These are phyloP conservation scores for Leptoteleia sp. DNA, from an alignment of 1,140 invertebrate species.

Conservation along the genomic window DNA sequence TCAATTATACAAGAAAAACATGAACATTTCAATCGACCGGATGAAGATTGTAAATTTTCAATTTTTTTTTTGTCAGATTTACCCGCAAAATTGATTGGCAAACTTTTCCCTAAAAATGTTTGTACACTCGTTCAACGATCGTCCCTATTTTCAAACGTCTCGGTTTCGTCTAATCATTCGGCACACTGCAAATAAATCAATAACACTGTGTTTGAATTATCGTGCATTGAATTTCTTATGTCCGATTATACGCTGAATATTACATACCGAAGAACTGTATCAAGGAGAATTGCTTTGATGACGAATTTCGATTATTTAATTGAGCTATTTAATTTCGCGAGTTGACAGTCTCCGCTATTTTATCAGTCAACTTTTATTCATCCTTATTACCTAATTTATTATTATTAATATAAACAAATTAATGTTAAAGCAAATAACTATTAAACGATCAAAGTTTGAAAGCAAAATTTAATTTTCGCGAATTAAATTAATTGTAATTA, in stretches of 20 bases:
- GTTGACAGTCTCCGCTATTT: not conserved
- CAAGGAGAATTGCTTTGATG: slow-evolving; percentile 29
- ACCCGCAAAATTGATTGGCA: too few species aligned
- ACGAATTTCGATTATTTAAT: slow-evolving; percentile 41
- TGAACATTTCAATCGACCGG: too few species aligned
- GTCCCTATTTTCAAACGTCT: slow-evolving; percentile 24
- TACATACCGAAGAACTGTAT: slow-evolving; percentile 41
- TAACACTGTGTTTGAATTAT: slow-evolving; percentile 44
- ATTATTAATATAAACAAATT: too few species aligned
- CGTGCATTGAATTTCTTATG: slow-evolving; percentile 46
- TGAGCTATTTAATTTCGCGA: slow-evolving; percentile 12
- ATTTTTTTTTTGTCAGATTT: too few species aligned
- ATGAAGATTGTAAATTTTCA: too few species aligned
- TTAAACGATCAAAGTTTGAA: too few species aligned
- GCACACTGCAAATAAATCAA: slow-evolving; percentile 37
- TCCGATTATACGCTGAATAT: slow-evolving; percentile 43
- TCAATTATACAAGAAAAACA: too few species aligned
- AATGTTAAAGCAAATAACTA: too few species aligned
- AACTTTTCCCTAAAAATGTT: slow-evolving; percentile 13
- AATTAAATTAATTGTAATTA: too few species aligned
- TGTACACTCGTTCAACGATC: slow-evolving; percentile 27
- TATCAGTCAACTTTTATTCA: too few species aligned
- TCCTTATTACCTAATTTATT: too few species aligned
- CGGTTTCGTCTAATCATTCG: slow-evolving; percentile 37
- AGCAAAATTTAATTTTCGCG: too few species aligned